Percentiles rank a stretch among this genome's conserved stretches.
Conservation (phyloP, 2,888 invertebrate genomes). For the Pinctada fucata region DNA sequence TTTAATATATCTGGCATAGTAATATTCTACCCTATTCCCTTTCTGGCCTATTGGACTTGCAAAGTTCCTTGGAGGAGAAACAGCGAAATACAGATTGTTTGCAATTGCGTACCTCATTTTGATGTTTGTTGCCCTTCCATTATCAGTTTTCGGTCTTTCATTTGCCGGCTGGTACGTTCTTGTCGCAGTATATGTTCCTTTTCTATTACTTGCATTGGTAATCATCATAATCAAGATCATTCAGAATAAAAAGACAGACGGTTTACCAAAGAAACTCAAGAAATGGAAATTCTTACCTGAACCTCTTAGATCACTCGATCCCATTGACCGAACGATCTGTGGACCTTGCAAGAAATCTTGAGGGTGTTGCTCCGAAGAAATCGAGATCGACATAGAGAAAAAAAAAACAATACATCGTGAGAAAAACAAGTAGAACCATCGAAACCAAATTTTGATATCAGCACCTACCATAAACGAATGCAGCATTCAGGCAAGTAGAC, state of each 20-base stretch:
- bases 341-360: constrained; percentile 76
- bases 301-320: constrained; percentile 69
- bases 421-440: too few species aligned
- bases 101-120: constrained; percentile 77
- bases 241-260: constrained; percentile 59
- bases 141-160: constrained; percentile 65
- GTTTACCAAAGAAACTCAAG: constrained; percentile 63
- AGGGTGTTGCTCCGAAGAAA: constrained; percentile 68
- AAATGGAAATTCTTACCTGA: constrained; percentile 73
- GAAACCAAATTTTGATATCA: too few species aligned
- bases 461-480: too few species aligned
- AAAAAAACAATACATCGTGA: too few species aligned
- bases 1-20: constrained; percentile 80
- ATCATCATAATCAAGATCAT: constrained; percentile 69
- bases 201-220: constrained; percentile 55
- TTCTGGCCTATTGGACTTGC: constrained; percentile 79
- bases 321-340: constrained; percentile 61
- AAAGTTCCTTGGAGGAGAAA: constrained; percentile 78
- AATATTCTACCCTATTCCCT: constrained; percentile 80
- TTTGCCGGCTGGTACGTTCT: constrained; percentile 63
- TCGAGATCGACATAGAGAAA: too few species aligned
- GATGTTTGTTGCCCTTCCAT: constrained; percentile 72
- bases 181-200: constrained; percentile 58
- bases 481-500: too few species aligned
- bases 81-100: constrained; percentile 81